Conservation (phyloP, 92 coral and sea anemone species). For the Galaxea fascicularis region DNA sequence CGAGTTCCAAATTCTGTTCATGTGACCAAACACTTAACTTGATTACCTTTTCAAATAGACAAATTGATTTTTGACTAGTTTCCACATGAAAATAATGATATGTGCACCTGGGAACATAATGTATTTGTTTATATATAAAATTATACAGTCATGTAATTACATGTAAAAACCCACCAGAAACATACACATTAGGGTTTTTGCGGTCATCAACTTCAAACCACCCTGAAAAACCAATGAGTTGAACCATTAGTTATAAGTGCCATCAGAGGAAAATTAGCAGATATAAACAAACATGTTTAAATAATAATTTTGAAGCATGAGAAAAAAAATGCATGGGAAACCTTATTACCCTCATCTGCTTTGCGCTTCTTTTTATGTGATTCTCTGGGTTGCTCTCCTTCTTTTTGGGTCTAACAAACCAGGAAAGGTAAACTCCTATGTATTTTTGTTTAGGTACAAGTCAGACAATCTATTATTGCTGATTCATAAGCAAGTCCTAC, state of each 20-base stretch:
- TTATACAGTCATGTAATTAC: not conserved
- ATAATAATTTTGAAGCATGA: not conserved
- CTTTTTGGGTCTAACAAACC: constrained; percentile 12
- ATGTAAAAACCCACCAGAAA: constrained; percentile 72
- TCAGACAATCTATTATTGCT: no score
- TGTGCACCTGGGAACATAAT: no score
- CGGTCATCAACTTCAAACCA: constrained; percentile 95
- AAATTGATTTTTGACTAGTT: no score
- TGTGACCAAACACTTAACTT: no score
- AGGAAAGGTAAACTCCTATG: not conserved
- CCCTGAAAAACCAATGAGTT: constrained; percentile 30
- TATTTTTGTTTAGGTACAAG: not conserved
- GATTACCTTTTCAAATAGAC: no score
- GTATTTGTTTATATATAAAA: no score
- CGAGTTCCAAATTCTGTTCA: no score
- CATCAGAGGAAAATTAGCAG: not conserved
- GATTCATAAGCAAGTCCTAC: no score
- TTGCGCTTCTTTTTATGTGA: constrained; percentile 47
- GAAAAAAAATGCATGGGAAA: not conserved
- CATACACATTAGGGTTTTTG: constrained; percentile 94
- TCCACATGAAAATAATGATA: no score
- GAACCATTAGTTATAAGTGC: not conserved
- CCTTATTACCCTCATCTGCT: constrained; percentile 29
- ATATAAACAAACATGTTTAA: not conserved
- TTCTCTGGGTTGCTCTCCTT: constrained; percentile 13